Conservation (phyloP, 2,797 vertebrate genomes). For the Neomorphus geoffroyi region DNA sequence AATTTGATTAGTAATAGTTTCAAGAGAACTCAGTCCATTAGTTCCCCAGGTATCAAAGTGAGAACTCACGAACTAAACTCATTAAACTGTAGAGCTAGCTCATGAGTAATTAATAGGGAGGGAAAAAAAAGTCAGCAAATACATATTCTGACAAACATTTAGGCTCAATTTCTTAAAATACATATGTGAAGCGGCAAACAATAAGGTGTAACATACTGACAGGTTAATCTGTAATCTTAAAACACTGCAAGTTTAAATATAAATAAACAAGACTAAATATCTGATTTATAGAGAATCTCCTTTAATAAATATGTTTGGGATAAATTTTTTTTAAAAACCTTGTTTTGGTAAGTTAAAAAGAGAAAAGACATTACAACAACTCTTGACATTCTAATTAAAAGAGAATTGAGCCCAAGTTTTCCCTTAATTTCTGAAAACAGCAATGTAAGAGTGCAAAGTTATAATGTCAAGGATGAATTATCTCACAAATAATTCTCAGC, state of each 20-base stretch:
- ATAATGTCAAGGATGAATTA: background rate
- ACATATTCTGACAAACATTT: background rate
- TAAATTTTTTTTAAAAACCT: background rate
- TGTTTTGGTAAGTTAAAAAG: background rate
- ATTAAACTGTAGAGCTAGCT: background rate
- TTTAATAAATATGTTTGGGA: background rate
- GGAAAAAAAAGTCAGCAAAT: background rate
- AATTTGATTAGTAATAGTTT: background rate
- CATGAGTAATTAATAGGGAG: background rate
- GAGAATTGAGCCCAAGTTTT: background rate
- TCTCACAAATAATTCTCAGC: background rate
- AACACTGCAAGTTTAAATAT: background rate
- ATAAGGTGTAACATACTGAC: background rate
- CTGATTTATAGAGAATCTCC: background rate
- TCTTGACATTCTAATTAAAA: background rate
- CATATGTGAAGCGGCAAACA: background rate
- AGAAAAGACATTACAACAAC: background rate
- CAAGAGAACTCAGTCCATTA: background rate
- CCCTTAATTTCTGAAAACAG: no score
- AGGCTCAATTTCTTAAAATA: background rate
- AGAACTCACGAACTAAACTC: background rate
- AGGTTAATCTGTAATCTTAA: background rate
- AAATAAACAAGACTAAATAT: background rate
- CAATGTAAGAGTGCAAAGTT: background rate
- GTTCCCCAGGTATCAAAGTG: background rate